These are phyloP conservation scores for Clupea harengus DNA, from an alignment of 2,113 vertebrate species.

Conservation along the genomic window DNA sequence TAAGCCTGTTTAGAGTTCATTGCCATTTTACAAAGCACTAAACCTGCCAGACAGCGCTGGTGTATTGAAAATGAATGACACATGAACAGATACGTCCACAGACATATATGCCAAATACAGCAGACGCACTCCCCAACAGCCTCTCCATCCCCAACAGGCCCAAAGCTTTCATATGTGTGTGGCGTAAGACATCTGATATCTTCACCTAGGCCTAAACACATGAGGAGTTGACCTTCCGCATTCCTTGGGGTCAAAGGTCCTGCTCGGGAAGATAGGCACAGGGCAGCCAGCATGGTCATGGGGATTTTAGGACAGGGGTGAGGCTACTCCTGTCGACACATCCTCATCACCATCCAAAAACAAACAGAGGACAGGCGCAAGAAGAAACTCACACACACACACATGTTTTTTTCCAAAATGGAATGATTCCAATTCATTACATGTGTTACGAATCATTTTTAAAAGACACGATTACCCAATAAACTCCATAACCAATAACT, in stretches of 20 bases:
- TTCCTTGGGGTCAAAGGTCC: constrained; percentile 83
- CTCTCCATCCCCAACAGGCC: too few relatives aligned
- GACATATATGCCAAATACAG: background rate
- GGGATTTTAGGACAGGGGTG: constrained; percentile 82
- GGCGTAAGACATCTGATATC: background rate
- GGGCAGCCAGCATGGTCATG: constrained; percentile 83
- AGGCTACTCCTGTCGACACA: constrained; percentile 64
- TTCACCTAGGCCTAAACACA: constrained; percentile 51
- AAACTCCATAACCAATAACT: background rate
- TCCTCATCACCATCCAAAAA: constrained; percentile 46
- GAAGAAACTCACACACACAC: constrained; percentile 29
- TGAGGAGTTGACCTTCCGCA: constrained; percentile 69
- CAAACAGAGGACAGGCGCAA: constrained; percentile 45
- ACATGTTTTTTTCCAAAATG: background rate
- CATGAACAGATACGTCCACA: background rate
- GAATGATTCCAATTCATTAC: background rate
- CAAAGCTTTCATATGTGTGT: background rate
- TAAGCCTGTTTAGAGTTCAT: constrained; percentile 48
- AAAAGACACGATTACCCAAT: background rate
- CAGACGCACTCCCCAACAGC: too few relatives aligned
- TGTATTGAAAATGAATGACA: background rate
- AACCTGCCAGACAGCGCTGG: background rate
- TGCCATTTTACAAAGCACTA: background rate
- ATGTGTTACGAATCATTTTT: background rate
- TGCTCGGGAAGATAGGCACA: constrained; percentile 79